Evolutionary conservation across 2,888 invertebrate species (phyloP), one percentile per base, ranked within the genome.

Genomic region (Metellina segmentata): DNA sequence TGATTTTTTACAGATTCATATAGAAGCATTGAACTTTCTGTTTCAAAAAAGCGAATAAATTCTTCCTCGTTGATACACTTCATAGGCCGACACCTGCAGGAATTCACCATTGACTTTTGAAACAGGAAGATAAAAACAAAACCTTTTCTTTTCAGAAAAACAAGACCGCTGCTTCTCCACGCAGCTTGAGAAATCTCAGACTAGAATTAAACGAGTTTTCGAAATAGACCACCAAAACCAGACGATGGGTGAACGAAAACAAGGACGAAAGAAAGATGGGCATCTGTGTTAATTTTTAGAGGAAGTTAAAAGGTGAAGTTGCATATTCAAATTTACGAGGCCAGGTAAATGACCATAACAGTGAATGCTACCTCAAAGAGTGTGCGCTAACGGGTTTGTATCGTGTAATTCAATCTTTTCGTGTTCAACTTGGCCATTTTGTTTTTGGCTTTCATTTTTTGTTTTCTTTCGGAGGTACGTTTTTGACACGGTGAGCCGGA

Each of bases 271-370:
- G 19, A 74, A 69, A 85, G 75, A 85, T 53, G 85, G 34, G 16
- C 53, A 19, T 81, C n/a, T 49, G 61, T 69, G 81, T 61, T 79
- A 79, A 61, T 79, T 79, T 79, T 77, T 61, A 81, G 49, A 81
- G 81, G 83, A 83, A 72, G 83, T 53, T 34, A n/a, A 52, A 51
- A 83, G 52, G 74, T 53, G 52, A 13, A 34, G 70, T 69, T 70
- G n/a, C 19, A 51, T 81, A 87, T 87, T 79, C 48, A 75, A 79
- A 87, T 48, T 81, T 79, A 79, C 1, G 87, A 87, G 87, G 87
- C 81, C 87, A 81, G 34, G 87, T 74, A n/a, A 70, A 53, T 87
- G 87, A 87, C 87, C 79, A 87, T 79, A 72, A 72, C 79, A 77
- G 53, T 72, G 81, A 81, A 48, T 34, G 34, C 34, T 53, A 34